Evolutionary conservation across 2,113 vertebrate genomes (phyloP).

Genomic region (Brachyistius frenatus): DNA sequence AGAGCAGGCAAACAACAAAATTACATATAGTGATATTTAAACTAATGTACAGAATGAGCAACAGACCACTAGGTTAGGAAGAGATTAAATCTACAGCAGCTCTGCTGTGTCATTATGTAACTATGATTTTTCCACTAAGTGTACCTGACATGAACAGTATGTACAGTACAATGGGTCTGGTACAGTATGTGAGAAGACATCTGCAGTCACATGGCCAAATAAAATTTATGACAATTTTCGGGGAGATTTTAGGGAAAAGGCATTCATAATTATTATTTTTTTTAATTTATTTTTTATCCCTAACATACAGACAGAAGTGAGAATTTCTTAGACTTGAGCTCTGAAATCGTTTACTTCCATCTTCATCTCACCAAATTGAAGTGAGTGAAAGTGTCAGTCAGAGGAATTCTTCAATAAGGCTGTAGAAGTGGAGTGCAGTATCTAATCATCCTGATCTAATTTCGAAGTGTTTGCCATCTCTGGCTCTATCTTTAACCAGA

Average conservation of each 20-base stretch:
- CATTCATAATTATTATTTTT: background rate
- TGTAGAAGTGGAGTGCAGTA: conserved; percentile 31
- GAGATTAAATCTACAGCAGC: too few species aligned
- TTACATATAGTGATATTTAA: background rate
- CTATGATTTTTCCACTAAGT: too few species aligned
- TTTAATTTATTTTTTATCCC: background rate
- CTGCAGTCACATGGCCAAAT: too few species aligned
- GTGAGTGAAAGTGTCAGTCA: conserved; percentile 56
- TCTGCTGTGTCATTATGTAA: too few species aligned
- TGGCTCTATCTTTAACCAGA: conserved; percentile 66
- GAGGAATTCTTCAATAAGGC: conserved; percentile 58
- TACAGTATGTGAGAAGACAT: too few species aligned
- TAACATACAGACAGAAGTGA: conserved; percentile 7
- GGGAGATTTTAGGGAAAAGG: background rate
- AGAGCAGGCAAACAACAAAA: background rate
- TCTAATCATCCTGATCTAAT: conserved; percentile 67
- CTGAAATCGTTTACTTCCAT: conserved; percentile 47
- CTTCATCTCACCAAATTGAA: conserved; percentile 34
- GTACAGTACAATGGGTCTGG: too few species aligned
- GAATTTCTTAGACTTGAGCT: background rate
- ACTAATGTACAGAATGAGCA: background rate
- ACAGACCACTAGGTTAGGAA: background rate
- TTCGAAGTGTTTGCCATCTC: conserved; percentile 61
- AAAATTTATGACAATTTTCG: too few species aligned
- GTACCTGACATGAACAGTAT: too few species aligned